Percentiles rank a stretch among this genome's conserved stretches.
Evolutionary conservation across 2,888 invertebrate species (phyloP).

Genomic region (Tipula helvola): DNA sequence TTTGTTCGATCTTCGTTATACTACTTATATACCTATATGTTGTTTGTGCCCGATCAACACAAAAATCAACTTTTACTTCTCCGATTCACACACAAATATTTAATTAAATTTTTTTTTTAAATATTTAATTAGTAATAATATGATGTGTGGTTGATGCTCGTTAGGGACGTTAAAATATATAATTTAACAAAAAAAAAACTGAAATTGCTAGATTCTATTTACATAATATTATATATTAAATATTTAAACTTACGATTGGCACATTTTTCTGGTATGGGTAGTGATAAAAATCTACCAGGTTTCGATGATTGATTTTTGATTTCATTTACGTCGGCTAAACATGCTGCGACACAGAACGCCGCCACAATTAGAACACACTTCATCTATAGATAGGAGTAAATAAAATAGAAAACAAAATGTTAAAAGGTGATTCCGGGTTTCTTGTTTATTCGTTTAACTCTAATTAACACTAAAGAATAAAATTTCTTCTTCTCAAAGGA

Average conservation of each 20-base stretch:
- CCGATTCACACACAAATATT: not conserved
- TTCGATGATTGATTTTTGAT: conserved; percentile 51
- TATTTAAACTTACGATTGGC: conserved; percentile 58
- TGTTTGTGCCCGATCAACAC: not conserved
- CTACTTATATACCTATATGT: not conserved
- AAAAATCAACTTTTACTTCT: conserved; percentile 4
- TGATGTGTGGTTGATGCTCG: not conserved
- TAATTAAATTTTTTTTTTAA: not conserved
- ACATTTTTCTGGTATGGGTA: conserved; percentile 72
- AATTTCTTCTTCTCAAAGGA: not conserved
- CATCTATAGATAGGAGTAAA: conserved; percentile 44
- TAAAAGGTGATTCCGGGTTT: not conserved
- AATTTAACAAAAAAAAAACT: not conserved
- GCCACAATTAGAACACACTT: conserved; percentile 52
- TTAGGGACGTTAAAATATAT: not conserved
- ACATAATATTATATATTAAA: not conserved
- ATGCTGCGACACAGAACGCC: conserved; percentile 39
- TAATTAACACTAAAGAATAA: not conserved
- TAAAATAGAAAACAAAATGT: not conserved
- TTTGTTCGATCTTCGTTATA: not conserved
- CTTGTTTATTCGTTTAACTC: not conserved
- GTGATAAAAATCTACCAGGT: conserved; percentile 71
- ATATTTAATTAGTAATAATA: not conserved
- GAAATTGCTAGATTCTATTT: not conserved
- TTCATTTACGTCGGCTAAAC: conserved; percentile 45